Conservation (phyloP, 2,797 vertebrate genomes). For the Characodon lateralis region DNA sequence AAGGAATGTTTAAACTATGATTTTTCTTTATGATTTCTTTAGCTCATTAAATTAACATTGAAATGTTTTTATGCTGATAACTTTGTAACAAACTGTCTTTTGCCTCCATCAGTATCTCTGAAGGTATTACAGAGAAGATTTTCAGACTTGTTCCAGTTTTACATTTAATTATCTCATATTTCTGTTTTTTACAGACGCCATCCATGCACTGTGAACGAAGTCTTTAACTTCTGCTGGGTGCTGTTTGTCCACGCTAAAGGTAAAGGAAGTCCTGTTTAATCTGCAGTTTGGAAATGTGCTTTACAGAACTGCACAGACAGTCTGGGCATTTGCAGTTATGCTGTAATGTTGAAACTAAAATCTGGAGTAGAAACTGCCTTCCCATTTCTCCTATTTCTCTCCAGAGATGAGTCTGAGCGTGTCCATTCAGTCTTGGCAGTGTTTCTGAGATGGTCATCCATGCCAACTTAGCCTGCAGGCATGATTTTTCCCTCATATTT, state of each 20-base stretch:
- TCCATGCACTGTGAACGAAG: slow-evolving; percentile 90
- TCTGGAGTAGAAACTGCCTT: neutral
- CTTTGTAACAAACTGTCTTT: neutral
- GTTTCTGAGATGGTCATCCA: neutral
- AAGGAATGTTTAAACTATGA: neutral
- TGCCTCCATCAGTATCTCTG: neutral
- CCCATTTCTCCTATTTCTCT: neutral
- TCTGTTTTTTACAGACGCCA: slow-evolving; percentile 82
- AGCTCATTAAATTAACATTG: neutral
- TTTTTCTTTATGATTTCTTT: too few relatives aligned
- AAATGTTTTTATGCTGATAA: neutral
- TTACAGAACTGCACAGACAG: too few relatives aligned
- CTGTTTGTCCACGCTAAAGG: slow-evolving; percentile 96
- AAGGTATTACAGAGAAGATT: neutral
- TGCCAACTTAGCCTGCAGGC: slow-evolving; percentile 12
- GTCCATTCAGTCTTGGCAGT: slow-evolving; percentile 53
- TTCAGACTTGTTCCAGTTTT: neutral
- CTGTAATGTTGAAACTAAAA: neutral
- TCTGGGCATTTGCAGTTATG: neutral
- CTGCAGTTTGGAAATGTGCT: too few relatives aligned
- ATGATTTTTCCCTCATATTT: neutral
- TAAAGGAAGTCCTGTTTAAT: slow-evolving; percentile 56
- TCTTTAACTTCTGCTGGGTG: slow-evolving; percentile 97
- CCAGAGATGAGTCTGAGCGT: slow-evolving; percentile 72
- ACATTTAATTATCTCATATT: neutral